Evolutionary conservation across 2,113 vertebrate genomes (phyloP).

Genomic region (Laticauda laticaudata): DNA sequence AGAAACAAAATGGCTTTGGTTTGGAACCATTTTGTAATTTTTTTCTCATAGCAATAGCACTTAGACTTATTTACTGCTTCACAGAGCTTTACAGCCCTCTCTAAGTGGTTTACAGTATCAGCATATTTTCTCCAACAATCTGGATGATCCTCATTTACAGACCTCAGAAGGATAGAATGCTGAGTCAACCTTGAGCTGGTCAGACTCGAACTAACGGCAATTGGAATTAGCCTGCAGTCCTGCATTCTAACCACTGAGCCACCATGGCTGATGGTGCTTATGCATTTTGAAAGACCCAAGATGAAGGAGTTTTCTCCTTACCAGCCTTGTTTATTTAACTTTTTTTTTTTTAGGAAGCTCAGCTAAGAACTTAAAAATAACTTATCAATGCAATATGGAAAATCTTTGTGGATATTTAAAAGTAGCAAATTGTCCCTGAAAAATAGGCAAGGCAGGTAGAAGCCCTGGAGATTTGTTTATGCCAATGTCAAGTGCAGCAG

Average conservation of each 20-base stretch:
- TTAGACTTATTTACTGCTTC: not conserved
- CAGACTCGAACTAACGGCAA: not conserved
- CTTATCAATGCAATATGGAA: not conserved
- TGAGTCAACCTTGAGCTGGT: not conserved
- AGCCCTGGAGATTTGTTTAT: not conserved
- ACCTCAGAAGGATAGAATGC: not conserved
- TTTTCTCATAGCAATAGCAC: not conserved
- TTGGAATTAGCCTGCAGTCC: not conserved
- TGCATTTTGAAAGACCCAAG: not conserved
- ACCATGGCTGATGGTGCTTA: not conserved
- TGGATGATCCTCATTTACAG: not conserved
- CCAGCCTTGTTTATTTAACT: not conserved
- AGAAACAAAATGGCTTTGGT: not conserved
- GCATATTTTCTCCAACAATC: not conserved
- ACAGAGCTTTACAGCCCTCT: not conserved
- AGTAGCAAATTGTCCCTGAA: not conserved
- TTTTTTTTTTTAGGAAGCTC: not conserved
- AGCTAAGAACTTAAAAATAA: not conserved
- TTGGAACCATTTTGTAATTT: not conserved
- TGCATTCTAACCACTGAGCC: not conserved
- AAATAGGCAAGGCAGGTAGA: not conserved
- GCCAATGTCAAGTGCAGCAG: not conserved
- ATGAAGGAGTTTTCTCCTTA: not conserved
- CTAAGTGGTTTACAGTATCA: not conserved
- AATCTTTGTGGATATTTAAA: not conserved